These are phyloP conservation scores for Emmelina monodactyla DNA, from an alignment of 2,888 invertebrate species.

Conservation along the genomic window DNA sequence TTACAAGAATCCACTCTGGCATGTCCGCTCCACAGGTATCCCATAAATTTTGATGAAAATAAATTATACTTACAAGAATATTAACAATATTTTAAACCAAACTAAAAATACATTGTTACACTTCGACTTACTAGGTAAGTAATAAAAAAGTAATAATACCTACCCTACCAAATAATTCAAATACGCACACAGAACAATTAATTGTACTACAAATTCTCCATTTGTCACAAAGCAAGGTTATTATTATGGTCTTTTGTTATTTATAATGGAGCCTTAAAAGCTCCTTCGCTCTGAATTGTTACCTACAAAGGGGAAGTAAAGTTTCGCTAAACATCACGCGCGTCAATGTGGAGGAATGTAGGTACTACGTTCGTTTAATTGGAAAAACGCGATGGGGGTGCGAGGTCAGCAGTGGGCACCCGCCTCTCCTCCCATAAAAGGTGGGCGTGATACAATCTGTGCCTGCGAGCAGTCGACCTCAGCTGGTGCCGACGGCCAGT, in stretches of 20 bases:
- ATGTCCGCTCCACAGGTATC: too few species aligned
- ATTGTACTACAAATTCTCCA: too few species aligned
- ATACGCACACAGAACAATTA: too few species aligned
- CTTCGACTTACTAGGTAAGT: too few species aligned
- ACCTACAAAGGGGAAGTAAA: conserved; percentile 23
- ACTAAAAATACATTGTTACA: too few species aligned
- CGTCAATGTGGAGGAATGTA: conserved; percentile 47
- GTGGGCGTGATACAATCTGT: conserved; percentile 54
- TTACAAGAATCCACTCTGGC: too few species aligned
- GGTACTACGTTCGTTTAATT: conserved; percentile 47
- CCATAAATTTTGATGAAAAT: too few species aligned
- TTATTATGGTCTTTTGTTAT: background rate
- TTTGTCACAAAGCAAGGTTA: too few species aligned
- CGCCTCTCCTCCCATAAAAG: conserved; percentile 58
- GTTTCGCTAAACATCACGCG: conserved; percentile 37
- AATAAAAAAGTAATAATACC: too few species aligned
- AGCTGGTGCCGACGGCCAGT: conserved; percentile 35
- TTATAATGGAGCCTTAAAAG: conserved; percentile 5
- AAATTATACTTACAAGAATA: too few species aligned
- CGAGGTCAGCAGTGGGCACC: conserved; percentile 60
- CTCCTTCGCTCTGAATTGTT: conserved; percentile 17
- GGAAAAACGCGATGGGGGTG: conserved; percentile 64
- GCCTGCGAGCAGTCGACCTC: conserved; percentile 34
- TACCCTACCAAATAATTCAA: too few species aligned
- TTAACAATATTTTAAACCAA: too few species aligned